Percentiles rank a stretch among this genome's conserved stretches.
phyloP scores from a whole-genome alignment of 2,888 invertebrate species.

The Drosophila emarginata region DNA sequence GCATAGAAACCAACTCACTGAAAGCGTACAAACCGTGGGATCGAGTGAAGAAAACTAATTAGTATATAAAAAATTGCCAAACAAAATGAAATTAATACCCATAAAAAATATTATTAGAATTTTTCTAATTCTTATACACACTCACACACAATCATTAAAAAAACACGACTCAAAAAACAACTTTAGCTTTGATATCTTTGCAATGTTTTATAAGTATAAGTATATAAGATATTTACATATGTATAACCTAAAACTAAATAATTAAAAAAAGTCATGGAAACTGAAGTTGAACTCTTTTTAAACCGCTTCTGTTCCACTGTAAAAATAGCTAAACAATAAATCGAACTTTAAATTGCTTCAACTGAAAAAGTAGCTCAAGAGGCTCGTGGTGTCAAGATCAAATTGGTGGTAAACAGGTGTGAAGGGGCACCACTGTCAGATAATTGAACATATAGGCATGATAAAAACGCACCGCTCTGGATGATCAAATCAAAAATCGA shows the following conservation, averaged over 20 bases:
- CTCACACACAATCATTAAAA: too few relatives aligned
- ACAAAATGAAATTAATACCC: not conserved
- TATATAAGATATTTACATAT: too few relatives aligned
- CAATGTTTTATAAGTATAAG: too few relatives aligned
- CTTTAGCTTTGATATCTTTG: too few relatives aligned
- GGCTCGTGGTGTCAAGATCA: constrained; percentile 42
- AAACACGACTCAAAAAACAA: too few relatives aligned
- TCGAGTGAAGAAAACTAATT: not conserved
- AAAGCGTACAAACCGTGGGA: not conserved
- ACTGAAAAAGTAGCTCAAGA: constrained; percentile 31
- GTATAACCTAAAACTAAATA: too few relatives aligned
- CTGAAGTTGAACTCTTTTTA: not conserved
- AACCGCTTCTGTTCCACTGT: not conserved
- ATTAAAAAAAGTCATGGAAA: not conserved
- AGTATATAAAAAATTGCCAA: not conserved
- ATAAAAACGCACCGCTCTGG: constrained; percentile 57
- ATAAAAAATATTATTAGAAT: not conserved
- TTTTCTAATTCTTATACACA: too few relatives aligned
- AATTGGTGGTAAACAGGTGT: constrained; percentile 17
- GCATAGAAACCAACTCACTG: constrained; percentile 1
- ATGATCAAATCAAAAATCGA: constrained; percentile 75
- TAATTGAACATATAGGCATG: constrained; percentile 29
- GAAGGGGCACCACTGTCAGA: not conserved
- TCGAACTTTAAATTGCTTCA: constrained; percentile 21
- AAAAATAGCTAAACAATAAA: constrained; percentile 22